Evolutionary conservation across 2,113 vertebrate genomes (phyloP).

Genomic region (Siphamia tubifer): DNA sequence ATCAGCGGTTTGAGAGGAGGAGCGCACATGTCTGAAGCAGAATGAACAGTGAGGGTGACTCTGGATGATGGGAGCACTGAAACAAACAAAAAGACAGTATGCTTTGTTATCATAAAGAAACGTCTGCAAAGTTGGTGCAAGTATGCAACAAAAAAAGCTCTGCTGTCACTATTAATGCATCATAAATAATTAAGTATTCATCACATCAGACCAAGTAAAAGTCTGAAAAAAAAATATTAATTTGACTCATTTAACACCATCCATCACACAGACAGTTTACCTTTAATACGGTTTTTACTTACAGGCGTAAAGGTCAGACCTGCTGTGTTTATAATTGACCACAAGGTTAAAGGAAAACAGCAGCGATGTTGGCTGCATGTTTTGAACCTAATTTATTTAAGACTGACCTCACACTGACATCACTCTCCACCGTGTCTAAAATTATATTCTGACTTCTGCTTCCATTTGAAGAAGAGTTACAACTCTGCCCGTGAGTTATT

Average conservation of each 20-base stretch:
- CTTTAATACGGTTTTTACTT: too few species aligned
- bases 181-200: too few species aligned
- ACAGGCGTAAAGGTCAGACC: neutral
- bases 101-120: too few species aligned
- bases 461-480: neutral
- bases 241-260: too few species aligned
- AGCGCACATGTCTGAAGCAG: slow-evolving; percentile 59
- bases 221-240: too few species aligned
- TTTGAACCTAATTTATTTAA: neutral
- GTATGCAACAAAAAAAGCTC: too few species aligned
- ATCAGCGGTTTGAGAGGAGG: slow-evolving; percentile 65
- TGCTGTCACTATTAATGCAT: neutral
- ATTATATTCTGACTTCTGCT: neutral
- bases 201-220: too few species aligned
- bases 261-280: too few species aligned
- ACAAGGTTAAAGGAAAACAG: neutral
- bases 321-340: neutral
- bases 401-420: neutral
- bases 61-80: slow-evolving; percentile 41
- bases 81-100: slow-evolving; percentile 1
- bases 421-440: neutral
- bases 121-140: too few species aligned
- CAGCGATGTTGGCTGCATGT: too few species aligned
- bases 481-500: too few species aligned
- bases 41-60: slow-evolving; percentile 1